A percentile compares a stretch with the other conserved stretches of the same genome.
These are phyloP conservation scores for Onthophagus sagittarius DNA, from an alignment of 2,888 invertebrate species.

Conservation along the genomic window DNA sequence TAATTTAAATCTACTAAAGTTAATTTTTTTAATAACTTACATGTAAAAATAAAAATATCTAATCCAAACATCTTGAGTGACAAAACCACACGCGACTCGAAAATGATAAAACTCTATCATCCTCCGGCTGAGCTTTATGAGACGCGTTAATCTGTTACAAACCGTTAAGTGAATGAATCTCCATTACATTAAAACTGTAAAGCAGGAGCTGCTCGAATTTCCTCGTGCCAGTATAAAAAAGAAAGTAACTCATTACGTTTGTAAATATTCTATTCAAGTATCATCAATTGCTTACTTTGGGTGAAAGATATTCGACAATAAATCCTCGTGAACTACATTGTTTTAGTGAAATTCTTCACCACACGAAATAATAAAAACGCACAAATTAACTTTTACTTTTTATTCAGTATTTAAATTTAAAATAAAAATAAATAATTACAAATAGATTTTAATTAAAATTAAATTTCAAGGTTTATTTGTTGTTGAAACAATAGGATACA, in stretches of 20 bases:
- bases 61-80: background rate
- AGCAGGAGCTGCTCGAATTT: background rate
- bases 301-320: background rate
- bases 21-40: background rate
- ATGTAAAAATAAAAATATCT: background rate
- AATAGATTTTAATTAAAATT: background rate
- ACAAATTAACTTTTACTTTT: background rate
- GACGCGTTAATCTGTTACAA: background rate
- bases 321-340: background rate
- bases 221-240: background rate
- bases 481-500: constrained; percentile 35
- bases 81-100: background rate
- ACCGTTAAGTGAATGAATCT: background rate
- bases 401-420: background rate
- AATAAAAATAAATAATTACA: background rate
- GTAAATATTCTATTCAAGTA: background rate
- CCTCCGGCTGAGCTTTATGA: background rate
- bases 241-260: background rate
- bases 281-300: background rate
- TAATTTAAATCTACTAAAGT: background rate
- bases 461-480: constrained; percentile 5
- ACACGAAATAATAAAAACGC: background rate
- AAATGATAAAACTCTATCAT: background rate
- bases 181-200: background rate
- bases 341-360: background rate